Base-by-base conservation (phyloP, 1,140 invertebrate species). In the Triops cancriformis region DNA sequence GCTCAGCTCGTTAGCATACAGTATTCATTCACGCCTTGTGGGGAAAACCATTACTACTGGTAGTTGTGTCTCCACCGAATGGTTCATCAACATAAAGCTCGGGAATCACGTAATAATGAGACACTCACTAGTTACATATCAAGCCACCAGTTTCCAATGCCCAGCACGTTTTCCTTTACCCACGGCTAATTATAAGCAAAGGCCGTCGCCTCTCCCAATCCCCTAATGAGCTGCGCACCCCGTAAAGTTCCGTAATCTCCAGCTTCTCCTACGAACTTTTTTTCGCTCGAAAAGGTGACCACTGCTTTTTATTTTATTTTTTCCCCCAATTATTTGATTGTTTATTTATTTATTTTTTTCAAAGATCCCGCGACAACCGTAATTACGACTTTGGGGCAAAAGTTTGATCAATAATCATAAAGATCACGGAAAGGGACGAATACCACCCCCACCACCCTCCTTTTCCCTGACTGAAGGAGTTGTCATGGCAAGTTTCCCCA, bases 381-480 rank as follows among this genome's bases (percentile, higher is more conserved):
- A 37, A 37, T 64, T 64, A 6, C 51, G 14, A n/a, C 51, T 64
- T 64, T 64, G 10, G 18, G 18, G 51, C 6, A n/a, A n/a, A n/a
- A 18, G 51, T 64, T 64, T 64, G 51, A 64, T 64, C 51, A 64
- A 64, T 64, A 64, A 64, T 23, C 11, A 64, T n/a, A 64, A 64
- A 64, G 51, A 64, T 64, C 51, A n/a, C 51, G 14, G 23, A 23
- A 23, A 14, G 51, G 14, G 31, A 37, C 31, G 31, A 37, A 37
- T 7, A n/a, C 31, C 31, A 37, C 31, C 31, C 31, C 31, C 7
- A 37, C 2, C 31, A 37, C 31, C 31, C 31, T 37, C 31, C 51
- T 64, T 23, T n/a, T 64, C 23, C 23, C 51, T 23, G 23, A 14
- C 23, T n/a, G 18, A 23, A 5, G 51, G 14, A 14, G 51, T 64